Conservation (phyloP, 2,113 vertebrate genomes). For the Sylvicapra grimmia region DNA sequence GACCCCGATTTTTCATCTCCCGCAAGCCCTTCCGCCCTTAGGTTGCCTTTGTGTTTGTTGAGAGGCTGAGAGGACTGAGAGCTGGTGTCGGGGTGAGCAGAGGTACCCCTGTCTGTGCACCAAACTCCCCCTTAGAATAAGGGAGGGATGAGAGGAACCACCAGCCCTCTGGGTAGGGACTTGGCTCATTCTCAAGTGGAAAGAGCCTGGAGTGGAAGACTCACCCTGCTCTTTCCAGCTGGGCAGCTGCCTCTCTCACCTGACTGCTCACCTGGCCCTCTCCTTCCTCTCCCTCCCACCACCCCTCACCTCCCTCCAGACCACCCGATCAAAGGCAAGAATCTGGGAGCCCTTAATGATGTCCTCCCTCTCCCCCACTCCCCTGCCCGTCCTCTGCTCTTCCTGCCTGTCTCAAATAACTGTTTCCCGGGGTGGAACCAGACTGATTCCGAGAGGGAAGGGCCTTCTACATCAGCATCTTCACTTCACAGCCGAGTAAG, state of each 20-base stretch:
- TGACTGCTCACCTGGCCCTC: constrained; percentile 22
- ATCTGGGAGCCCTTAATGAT: constrained; percentile 37
- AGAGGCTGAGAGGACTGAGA: neutral
- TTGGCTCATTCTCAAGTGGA: neutral
- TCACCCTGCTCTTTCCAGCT: neutral
- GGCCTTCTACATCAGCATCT: neutral
- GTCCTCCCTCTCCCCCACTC: neutral
- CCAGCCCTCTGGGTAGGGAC: neutral
- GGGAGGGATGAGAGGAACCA: neutral
- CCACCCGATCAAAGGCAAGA: constrained; percentile 67
- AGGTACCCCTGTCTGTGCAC: neutral
- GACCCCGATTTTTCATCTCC: neutral
- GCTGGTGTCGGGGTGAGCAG: too few relatives aligned
- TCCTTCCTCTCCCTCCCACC: constrained; percentile 43
- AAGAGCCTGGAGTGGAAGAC: neutral
- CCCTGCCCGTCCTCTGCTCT: neutral
- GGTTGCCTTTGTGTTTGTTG: neutral
- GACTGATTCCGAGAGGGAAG: neutral
- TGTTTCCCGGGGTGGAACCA: neutral
- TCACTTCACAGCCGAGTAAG: neutral
- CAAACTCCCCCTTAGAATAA: neutral
- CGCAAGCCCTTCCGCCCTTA: neutral
- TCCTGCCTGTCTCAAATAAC: constrained; percentile 48
- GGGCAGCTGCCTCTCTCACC: neutral
- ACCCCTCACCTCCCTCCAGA: constrained; percentile 57